These are phyloP conservation scores for Lacerta viridis DNA, from an alignment of 2,797 vertebrate genomes.

Conservation along the genomic window DNA sequence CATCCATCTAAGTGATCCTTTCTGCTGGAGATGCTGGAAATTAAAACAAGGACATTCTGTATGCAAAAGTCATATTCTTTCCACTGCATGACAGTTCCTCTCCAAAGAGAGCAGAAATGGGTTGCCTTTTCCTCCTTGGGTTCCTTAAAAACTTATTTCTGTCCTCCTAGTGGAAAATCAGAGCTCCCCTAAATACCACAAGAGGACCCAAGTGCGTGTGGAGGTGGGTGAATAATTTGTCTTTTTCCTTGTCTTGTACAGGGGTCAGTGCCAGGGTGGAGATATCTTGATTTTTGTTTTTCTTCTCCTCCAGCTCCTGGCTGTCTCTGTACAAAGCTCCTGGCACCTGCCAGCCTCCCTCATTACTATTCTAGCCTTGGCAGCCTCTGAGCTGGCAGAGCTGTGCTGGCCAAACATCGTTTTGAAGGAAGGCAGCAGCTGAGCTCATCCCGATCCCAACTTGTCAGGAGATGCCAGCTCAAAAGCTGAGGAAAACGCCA, in stretches of 20 bases:
- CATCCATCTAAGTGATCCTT: neutral
- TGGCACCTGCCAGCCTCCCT: slow-evolving; percentile 44
- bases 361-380: slow-evolving; percentile 45
- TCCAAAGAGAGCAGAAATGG: neutral
- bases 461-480: neutral
- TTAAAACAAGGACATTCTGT: neutral
- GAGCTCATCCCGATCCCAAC: slow-evolving; percentile 25
- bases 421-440: slow-evolving; percentile 52
- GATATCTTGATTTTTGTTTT: slow-evolving; percentile 41
- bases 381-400: slow-evolving; percentile 38
- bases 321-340: slow-evolving; percentile 52
- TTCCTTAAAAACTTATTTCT: neutral
- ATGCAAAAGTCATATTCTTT: neutral
- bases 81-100: neutral
- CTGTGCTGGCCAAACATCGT: slow-evolving; percentile 41
- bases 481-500: too few species aligned
- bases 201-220: slow-evolving; percentile 28
- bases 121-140: slow-evolving; percentile 24
- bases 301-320: slow-evolving; percentile 52
- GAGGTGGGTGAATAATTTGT: neutral
- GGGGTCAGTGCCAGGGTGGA: slow-evolving; percentile 48
- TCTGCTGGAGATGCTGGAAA: neutral
- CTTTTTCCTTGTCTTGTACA: slow-evolving; percentile 15
- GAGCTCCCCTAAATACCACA: fast-evolving
- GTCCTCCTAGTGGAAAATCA: neutral